phyloP scores from a whole-genome alignment of 2,888 invertebrate species.

The Timema cristinae region DNA sequence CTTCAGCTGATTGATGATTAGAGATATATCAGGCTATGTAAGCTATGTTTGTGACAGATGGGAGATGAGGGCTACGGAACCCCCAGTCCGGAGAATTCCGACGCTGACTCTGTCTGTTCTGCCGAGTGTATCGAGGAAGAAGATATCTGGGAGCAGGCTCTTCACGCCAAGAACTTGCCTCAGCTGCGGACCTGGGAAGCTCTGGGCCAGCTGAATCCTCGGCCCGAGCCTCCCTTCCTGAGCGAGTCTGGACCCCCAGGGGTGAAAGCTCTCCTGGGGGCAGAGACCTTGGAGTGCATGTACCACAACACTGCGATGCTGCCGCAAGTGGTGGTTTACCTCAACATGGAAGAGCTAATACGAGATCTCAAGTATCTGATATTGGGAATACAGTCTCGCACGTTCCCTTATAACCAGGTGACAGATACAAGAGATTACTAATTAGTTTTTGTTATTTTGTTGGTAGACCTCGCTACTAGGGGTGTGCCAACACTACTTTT shows the following conservation, averaged over 20 bases:
- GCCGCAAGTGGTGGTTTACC: not conserved
- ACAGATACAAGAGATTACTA: no score
- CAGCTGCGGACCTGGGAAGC: slow-evolving; percentile 22
- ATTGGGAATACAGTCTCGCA: slow-evolving; percentile 23
- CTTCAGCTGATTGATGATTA: no score
- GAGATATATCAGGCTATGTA: no score
- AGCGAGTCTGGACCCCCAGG: slow-evolving; percentile 15
- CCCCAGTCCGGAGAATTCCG: slow-evolving; percentile 19
- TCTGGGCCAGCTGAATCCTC: slow-evolving; percentile 14
- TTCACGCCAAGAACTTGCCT: not conserved
- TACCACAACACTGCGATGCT: not conserved
- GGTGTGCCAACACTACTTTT: no score
- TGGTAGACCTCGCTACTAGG: no score
- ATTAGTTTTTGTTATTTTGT: no score
- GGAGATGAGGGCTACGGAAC: slow-evolving; percentile 25
- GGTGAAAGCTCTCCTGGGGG: slow-evolving; percentile 15
- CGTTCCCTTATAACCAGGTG: slow-evolving; percentile 26
- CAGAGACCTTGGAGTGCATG: not conserved
- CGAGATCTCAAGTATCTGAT: slow-evolving; percentile 23
- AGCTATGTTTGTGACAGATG: not conserved
- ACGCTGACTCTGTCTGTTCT: not conserved
- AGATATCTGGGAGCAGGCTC: slow-evolving; percentile 19
- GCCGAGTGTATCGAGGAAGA: not conserved
- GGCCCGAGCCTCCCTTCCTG: slow-evolving; percentile 19
- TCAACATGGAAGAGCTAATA: not conserved